Evolutionary conservation across 35 echinoderm and acorn worm genomes (phyloP).

Genomic region (Strongylocentrotus purpuratus): DNA sequence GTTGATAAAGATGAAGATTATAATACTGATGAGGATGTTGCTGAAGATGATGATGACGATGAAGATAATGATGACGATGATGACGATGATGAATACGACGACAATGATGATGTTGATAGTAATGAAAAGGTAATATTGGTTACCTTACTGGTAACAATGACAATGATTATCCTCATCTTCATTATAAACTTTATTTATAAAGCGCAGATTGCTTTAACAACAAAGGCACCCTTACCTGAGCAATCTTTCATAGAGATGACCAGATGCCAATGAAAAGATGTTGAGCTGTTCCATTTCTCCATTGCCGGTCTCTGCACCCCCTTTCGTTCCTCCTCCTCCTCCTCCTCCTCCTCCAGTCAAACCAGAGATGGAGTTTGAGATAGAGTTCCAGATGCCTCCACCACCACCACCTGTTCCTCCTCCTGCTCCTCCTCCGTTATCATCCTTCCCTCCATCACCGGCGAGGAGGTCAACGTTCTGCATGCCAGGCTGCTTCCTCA

Average conservation of each 20-base stretch:
- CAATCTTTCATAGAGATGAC: slow-evolving; percentile 96
- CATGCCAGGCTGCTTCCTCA: slow-evolving; percentile 85
- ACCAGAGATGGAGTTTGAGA: slow-evolving; percentile 64
- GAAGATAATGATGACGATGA: too few relatives aligned
- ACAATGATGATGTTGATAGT: too few relatives aligned
- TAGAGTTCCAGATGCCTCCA: slow-evolving; percentile 89
- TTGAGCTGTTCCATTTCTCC: slow-evolving; percentile 78
- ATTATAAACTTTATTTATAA: not conserved
- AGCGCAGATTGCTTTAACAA: not conserved
- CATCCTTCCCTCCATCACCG: slow-evolving; percentile 42
- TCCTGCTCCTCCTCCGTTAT: slow-evolving; percentile 62
- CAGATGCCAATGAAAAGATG: slow-evolving; percentile 98
- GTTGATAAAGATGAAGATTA: too few relatives aligned
- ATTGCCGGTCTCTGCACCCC: not conserved
- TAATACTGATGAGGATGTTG: too few relatives aligned
- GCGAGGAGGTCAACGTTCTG: slow-evolving; percentile 65
- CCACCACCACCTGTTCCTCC: slow-evolving; percentile 75
- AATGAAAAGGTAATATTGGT: too few relatives aligned
- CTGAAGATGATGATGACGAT: too few relatives aligned
- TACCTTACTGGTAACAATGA: too few relatives aligned
- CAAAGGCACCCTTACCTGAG: slow-evolving; percentile 70
- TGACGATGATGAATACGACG: too few relatives aligned
- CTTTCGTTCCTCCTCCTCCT: not conserved
- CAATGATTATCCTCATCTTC: too few relatives aligned
- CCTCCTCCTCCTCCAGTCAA: not conserved